Evolutionary conservation across 2,888 invertebrate genomes (phyloP).

Genomic region (Drosophila pullipes): DNA sequence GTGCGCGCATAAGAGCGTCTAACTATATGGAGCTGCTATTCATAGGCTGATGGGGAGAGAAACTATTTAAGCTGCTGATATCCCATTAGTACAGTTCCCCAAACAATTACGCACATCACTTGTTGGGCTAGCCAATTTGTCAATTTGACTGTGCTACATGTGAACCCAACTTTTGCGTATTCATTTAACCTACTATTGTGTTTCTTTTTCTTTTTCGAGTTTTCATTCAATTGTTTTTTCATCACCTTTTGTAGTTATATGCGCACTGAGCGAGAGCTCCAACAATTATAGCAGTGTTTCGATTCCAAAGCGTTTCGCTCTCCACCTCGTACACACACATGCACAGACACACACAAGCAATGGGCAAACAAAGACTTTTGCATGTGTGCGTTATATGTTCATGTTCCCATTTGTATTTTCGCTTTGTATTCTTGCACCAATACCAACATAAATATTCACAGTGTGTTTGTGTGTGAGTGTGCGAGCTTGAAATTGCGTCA

Average conservation of each 20-base stretch:
- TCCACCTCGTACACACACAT: constrained; percentile 24
- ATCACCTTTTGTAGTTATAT: constrained; percentile 28
- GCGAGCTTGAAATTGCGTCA: constrained; percentile 78
- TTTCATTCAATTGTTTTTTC: constrained; percentile 38
- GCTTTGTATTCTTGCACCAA: constrained; percentile 61
- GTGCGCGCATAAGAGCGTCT: constrained; percentile 16
- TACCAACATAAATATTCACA: constrained; percentile 30
- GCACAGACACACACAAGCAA: constrained; percentile 18
- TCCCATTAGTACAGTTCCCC: constrained; percentile 51
- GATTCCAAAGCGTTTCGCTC: constrained; percentile 34
- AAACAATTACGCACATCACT: constrained; percentile 36
- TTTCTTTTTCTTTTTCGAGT: constrained; percentile 10
- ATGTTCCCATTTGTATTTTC: constrained; percentile 73
- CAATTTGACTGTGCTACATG: constrained; percentile 7
- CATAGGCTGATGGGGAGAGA: constrained; percentile 51
- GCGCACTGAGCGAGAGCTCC: constrained; percentile 13
- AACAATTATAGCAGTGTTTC: constrained; percentile 47
- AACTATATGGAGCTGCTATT: constrained; percentile 51
- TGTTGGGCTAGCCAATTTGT: constrained; percentile 43
- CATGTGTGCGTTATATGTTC: constrained; percentile 60
- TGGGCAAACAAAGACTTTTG: constrained; percentile 67
- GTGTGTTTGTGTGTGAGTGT: constrained; percentile 46
- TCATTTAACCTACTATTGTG: constrained; percentile 11
- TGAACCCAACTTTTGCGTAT: constrained; percentile 8
- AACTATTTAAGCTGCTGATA: constrained; percentile 54